A percentile compares a stretch with the other conserved stretches of the same genome.
These are phyloP conservation scores for Anoplolepis gracilipes DNA, from an alignment of 1,140 invertebrate species.

Conservation along the genomic window DNA sequence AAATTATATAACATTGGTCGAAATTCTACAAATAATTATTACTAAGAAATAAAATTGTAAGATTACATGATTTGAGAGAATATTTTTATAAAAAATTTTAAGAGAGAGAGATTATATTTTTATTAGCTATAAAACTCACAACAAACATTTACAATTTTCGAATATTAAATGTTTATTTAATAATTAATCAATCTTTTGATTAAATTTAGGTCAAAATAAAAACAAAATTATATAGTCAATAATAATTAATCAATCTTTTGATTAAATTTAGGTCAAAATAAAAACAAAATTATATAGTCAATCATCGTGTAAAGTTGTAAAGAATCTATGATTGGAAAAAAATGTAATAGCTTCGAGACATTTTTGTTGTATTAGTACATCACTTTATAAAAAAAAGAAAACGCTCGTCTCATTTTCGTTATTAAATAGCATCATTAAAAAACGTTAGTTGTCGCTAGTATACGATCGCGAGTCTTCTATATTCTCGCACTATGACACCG, in stretches of 20 bases:
- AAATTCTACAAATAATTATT: neutral
- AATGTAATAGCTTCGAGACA: neutral
- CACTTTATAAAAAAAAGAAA: neutral
- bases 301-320: neutral
- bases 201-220: neutral
- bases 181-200: neutral
- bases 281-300: neutral
- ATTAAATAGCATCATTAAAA: slow-evolving; percentile 7
- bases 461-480: slow-evolving; percentile 23
- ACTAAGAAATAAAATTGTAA: neutral
- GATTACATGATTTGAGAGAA: neutral
- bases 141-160: neutral
- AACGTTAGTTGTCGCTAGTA: neutral
- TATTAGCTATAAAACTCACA: neutral
- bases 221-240: neutral
- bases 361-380: neutral
- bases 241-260: neutral
- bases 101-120: neutral
- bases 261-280: neutral
- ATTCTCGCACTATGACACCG: neutral
- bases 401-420: neutral
- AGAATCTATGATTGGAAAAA: neutral
- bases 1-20: neutral
- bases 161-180: neutral
- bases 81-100: neutral